phyloP scores from a whole-genome alignment of 2,797 vertebrate species.

The Trematocara caparti region DNA sequence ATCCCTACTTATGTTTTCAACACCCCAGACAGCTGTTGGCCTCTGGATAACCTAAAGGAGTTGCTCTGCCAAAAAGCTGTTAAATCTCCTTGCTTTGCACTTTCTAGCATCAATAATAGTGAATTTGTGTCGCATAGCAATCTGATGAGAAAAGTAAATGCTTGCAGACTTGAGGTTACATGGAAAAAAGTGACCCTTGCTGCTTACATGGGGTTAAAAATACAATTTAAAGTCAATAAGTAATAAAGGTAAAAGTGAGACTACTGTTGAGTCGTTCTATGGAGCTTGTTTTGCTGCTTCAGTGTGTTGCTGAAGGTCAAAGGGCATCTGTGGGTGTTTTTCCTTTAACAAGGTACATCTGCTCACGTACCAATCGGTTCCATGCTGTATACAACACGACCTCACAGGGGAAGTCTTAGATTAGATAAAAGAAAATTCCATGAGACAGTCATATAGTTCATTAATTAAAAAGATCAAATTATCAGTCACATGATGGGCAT shows the following conservation, averaged over 20 bases:
- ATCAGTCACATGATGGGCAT: not conserved
- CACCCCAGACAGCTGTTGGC: constrained; percentile 21
- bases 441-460: not conserved
- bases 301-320: constrained; percentile 7
- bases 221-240: not conserved
- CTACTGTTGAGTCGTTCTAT: not conserved
- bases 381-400: not conserved
- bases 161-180: not conserved
- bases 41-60: not conserved
- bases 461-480: not conserved
- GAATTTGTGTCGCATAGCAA: not conserved
- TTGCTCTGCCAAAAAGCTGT: not conserved
- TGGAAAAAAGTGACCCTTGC: not conserved
- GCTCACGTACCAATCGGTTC: not conserved
- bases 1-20: constrained; percentile 9
- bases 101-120: not conserved
- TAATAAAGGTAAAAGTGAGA: not conserved
- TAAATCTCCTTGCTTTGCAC: not conserved
- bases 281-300: constrained; percentile 14
- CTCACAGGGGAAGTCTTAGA: not conserved
- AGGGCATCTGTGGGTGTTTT: not conserved
- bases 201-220: not conserved
- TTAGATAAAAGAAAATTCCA: not conserved
- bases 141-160: not conserved
- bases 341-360: constrained; percentile 10